Conservation (phyloP, 2,888 invertebrate species). For the Ctena decussata region DNA sequence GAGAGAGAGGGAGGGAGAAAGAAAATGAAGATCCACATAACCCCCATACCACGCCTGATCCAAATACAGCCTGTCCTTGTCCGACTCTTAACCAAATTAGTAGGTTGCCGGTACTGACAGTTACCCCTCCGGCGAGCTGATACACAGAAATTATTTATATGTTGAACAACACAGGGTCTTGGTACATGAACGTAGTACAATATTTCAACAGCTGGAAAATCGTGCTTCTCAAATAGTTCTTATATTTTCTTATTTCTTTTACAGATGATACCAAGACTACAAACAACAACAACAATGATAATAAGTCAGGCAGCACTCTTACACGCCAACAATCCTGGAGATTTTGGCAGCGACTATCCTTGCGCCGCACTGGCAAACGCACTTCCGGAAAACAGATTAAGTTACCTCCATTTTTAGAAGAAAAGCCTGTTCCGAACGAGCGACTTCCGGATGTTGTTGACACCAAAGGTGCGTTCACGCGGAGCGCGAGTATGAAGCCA, state of each 20-base stretch:
- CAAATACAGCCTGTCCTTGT: too few relatives aligned
- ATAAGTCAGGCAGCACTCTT: conserved; percentile 12
- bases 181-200: too few relatives aligned
- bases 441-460: conserved; percentile 75
- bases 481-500: conserved; percentile 73
- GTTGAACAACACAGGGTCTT: too few relatives aligned
- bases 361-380: conserved; percentile 49
- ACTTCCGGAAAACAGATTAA: conserved; percentile 21
- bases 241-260: not conserved
- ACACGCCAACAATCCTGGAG: conserved; percentile 69
- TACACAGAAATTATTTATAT: too few relatives aligned
- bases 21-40: too few relatives aligned
- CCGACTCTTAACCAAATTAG: too few relatives aligned
- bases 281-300: conserved; percentile 35
- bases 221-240: too few relatives aligned
- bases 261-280: not conserved
- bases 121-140: too few relatives aligned
- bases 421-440: conserved; percentile 14
- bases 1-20: too few relatives aligned
- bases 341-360: conserved; percentile 76
- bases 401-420: conserved; percentile 4
- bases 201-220: too few relatives aligned
- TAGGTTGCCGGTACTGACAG: too few relatives aligned
- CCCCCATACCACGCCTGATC: too few relatives aligned
- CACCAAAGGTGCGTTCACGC: conserved; percentile 53